Percentiles rank a stretch among this genome's conserved stretches.
phyloP scores from a whole-genome alignment of 2,888 invertebrate genomes.

The Tolmerus cingulatus region DNA sequence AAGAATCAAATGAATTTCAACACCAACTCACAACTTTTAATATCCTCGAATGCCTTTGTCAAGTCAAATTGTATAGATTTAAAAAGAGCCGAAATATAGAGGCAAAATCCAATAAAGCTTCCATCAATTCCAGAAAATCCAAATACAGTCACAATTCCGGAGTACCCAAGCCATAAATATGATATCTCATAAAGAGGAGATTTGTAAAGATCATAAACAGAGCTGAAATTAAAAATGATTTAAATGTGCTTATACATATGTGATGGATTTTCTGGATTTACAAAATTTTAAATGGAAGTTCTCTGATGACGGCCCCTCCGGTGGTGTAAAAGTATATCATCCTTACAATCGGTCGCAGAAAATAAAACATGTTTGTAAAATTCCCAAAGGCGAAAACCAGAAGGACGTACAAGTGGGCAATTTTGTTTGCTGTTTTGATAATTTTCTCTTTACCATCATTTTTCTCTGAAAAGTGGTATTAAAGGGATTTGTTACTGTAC shows the following conservation, averaged over 20 bases:
- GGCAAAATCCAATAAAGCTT: conserved; percentile 42
- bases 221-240: background rate
- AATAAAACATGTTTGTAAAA: conserved; percentile 38
- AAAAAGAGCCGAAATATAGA: conserved; percentile 38
- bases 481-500: too few relatives aligned
- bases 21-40: background rate
- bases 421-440: background rate
- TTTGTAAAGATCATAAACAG: conserved; percentile 5
- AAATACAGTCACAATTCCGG: conserved; percentile 41
- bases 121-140: conserved; percentile 46
- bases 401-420: background rate
- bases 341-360: conserved; percentile 31
- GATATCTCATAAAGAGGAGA: conserved; percentile 30
- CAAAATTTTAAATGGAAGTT: conserved; percentile 42
- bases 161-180: conserved; percentile 32
- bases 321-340: background rate
- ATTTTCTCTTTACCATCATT: background rate
- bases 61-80: conserved; percentile 19
- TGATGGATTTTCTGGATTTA: background rate
- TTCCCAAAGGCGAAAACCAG: conserved; percentile 27
- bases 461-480: background rate
- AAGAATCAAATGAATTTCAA: background rate
- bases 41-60: background rate
- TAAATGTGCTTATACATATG: background rate
- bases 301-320: background rate